Conservation (phyloP, 2,113 vertebrate genomes). For the Aspiorhynchus laticeps region DNA sequence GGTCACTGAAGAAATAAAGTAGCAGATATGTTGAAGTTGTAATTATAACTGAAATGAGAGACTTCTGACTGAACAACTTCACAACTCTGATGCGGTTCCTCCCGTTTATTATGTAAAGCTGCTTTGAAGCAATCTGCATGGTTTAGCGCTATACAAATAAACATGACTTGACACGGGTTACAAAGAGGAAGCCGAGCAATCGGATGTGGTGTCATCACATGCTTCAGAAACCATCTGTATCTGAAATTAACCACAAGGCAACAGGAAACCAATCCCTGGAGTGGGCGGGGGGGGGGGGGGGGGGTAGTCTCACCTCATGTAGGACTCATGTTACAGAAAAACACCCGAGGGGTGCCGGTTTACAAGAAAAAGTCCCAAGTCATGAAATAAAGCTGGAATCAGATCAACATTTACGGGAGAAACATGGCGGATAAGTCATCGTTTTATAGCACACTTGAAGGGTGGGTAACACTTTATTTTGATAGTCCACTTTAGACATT, state of each 20-base stretch:
- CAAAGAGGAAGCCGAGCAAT: constrained; percentile 60
- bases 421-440: neutral
- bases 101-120: neutral
- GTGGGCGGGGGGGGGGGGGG: neutral
- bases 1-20: neutral
- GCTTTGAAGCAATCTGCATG: neutral
- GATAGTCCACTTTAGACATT: no score
- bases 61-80: neutral
- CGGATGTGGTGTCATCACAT: constrained; percentile 56
- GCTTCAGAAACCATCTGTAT: constrained; percentile 52
- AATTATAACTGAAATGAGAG: neutral
- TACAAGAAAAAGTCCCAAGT: neutral
- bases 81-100: neutral
- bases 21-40: neutral
- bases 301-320: constrained; percentile 7
- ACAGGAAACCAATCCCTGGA: constrained; percentile 49
- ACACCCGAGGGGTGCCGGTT: neutral
- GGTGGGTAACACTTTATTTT: no score
- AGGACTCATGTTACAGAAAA: neutral
- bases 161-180: constrained; percentile 7
- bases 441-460: no score
- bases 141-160: neutral
- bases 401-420: neutral
- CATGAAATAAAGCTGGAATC: no score
- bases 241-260: constrained; percentile 55